These are phyloP conservation scores for Euzophera pinguis DNA, from an alignment of 2,888 invertebrate genomes.

Conservation along the genomic window DNA sequence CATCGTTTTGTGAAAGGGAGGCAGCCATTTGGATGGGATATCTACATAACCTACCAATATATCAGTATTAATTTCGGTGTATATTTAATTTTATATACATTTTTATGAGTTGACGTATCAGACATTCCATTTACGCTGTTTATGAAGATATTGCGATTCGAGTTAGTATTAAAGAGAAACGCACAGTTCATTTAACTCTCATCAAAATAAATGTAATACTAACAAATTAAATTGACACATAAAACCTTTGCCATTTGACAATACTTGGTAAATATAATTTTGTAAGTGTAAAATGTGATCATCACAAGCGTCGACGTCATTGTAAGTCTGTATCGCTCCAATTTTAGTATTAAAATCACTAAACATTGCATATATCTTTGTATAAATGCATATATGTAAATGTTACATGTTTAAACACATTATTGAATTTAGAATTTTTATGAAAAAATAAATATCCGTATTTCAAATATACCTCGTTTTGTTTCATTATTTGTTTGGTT, in stretches of 20 bases:
- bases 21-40: conserved; percentile 40
- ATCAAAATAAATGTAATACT: conserved; percentile 41
- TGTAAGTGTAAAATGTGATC: conserved; percentile 72
- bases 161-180: conserved; percentile 61
- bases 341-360: conserved; percentile 76
- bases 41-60: conserved; percentile 49
- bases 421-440: conserved; percentile 81
- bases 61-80: conserved; percentile 54
- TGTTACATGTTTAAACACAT: conserved; percentile 81
- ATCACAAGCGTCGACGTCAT: conserved; percentile 54
- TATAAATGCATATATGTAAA: conserved; percentile 81
- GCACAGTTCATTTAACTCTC: conserved; percentile 66
- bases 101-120: conserved; percentile 18
- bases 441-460: conserved; percentile 81
- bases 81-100: conserved; percentile 26
- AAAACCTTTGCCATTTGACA: conserved; percentile 71
- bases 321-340: conserved; percentile 73
- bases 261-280: conserved; percentile 78
- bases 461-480: conserved; percentile 75
- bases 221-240: conserved; percentile 28
- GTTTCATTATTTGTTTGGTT: conserved; percentile 51
- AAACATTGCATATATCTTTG: conserved; percentile 80
- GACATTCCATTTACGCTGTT: conserved; percentile 34
- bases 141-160: conserved; percentile 59
- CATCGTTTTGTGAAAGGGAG: conserved; percentile 39